phyloP scores from a whole-genome alignment of 2,797 vertebrate species.

The Bucorvus abyssinicus region DNA sequence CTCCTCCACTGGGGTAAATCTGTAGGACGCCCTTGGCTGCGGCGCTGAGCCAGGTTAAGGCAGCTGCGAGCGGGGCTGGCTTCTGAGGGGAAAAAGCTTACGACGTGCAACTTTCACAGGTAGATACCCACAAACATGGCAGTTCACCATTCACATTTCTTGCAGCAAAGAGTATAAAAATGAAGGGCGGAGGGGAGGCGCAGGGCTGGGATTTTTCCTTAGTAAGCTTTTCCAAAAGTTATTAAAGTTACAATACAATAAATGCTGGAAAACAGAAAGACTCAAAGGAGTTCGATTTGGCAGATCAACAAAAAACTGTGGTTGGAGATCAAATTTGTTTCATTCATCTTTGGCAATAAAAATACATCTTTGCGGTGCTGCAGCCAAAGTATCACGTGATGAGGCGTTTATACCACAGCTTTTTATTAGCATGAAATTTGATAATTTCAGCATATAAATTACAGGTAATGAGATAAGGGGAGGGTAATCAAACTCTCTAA shows the following conservation, averaged over 20 bases:
- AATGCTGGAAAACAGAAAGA: conserved; percentile 54
- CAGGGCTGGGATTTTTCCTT: neutral
- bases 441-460: conserved; percentile 75
- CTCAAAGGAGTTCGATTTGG: conserved; percentile 51
- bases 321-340: conserved; percentile 54
- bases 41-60: conserved; percentile 26
- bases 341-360: conserved; percentile 77
- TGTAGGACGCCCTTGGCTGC: neutral
- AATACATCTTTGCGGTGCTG: conserved; percentile 60
- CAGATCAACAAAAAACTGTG: conserved; percentile 53
- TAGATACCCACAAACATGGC: conserved; percentile 40
- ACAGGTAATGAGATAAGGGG: conserved; percentile 53
- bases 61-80: conserved; percentile 8
- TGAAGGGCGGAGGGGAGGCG: neutral
- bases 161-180: conserved; percentile 41
- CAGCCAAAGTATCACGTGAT: conserved; percentile 69
- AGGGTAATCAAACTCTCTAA: conserved; percentile 75
- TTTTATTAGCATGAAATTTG: conserved; percentile 51
- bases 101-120: conserved; percentile 49
- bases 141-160: conserved; percentile 63
- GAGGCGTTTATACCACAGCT: conserved; percentile 55
- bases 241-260: conserved; percentile 58
- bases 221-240: conserved; percentile 3
- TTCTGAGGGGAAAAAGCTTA: conserved; percentile 28
- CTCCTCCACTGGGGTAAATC: conserved; percentile 54